Evolutionary conservation across 2,797 vertebrate genomes (phyloP), one percentile per base, ranked within the genome.

Genomic region (Amblyopsis hoosieri): DNA sequence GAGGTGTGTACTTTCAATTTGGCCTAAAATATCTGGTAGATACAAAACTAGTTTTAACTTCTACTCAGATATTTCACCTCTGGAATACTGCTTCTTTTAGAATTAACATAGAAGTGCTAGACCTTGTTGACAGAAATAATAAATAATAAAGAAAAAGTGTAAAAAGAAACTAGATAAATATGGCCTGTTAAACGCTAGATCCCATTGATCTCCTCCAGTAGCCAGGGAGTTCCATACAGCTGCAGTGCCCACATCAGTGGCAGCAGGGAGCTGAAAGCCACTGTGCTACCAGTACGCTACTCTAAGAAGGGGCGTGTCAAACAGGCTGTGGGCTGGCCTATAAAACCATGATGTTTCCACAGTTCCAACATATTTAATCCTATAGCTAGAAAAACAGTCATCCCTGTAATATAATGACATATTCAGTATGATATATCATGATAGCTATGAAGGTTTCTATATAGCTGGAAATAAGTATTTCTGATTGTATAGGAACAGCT

Each of bases 191-290:
- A 70, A 54, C 37, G 19, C 65, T 54, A 75, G 78, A 63, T 71
- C 75, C 51, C 72, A 86, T 85, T 55, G 63, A 87, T 84, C 71
- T 55, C 70, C 75, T 68, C 45, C 72, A 57, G 60, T 54, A 75
- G 60, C 72, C 58, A 52, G 49, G 51, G 52, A 79, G 66, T 23
- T 23, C 23, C 23, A 23, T 54, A 69, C 15, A 14, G 55, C 71
- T 60, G 59, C 50, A 61, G 65, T 12, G 13, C 23, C 59, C 67
- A 63, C 70, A 61, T 77, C 68, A 45, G 14, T 61, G 62, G 72
- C 50, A 51, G 72, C 50, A 51, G 29, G 9, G 10, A 46, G 69
- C 60, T 78, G 72, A 82, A 78, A 79, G 69, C 45, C 53, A 58
- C 15, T 61, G 31, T 33, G 15, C 37, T 45, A 14, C 12, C 59